Evolutionary conservation across 2,888 invertebrate species (phyloP).

Genomic region (Drosophila monieri): DNA sequence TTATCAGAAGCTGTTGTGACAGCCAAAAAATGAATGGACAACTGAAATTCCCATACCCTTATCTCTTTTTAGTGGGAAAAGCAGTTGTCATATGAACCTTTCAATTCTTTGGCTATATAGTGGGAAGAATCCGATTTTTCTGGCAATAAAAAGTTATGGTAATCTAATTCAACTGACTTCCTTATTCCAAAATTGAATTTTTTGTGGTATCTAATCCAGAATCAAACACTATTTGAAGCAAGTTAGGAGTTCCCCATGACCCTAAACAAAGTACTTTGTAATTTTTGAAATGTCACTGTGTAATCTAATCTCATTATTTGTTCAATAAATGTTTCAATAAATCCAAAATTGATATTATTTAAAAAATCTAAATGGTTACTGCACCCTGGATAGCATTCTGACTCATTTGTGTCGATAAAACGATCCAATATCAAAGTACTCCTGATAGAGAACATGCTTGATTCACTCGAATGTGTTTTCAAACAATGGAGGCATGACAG

Average conservation of each 20-base stretch:
- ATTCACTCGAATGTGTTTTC: neutral
- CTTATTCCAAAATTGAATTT: neutral
- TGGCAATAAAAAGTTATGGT: too few relatives aligned
- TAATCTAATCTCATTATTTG: too few relatives aligned
- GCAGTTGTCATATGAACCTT: constrained; percentile 4
- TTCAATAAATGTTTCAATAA: too few relatives aligned
- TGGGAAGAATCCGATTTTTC: too few relatives aligned
- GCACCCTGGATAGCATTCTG: neutral
- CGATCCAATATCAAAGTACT: constrained; percentile 14
- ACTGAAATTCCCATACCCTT: constrained; percentile 8
- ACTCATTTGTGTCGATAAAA: constrained; percentile 13
- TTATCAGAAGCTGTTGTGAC: constrained; percentile 24
- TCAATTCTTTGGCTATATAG: neutral
- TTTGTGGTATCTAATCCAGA: neutral
- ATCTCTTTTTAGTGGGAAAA: constrained; percentile 6
- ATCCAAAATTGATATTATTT: neutral
- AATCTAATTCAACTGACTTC: neutral
- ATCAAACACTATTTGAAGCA: neutral
- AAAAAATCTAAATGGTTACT: neutral
- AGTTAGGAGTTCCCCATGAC: neutral
- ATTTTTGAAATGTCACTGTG: neutral
- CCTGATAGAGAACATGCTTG: neutral
- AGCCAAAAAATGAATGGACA: constrained; percentile 20
- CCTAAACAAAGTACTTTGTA: neutral
- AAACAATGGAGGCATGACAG: neutral